Conservation (phyloP, 1,140 invertebrate genomes). For the Ectropis grisescens region DNA sequence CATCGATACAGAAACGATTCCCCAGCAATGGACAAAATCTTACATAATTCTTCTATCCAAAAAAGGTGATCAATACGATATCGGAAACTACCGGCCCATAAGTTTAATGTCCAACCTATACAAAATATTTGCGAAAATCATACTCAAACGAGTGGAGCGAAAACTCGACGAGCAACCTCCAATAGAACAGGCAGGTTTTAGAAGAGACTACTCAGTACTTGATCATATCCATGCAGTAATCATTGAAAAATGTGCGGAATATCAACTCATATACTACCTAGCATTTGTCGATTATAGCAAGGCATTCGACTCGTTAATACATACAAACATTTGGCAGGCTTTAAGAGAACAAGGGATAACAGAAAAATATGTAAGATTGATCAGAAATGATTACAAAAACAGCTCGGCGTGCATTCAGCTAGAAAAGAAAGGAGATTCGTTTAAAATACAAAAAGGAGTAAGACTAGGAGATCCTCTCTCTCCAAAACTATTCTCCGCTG, state of each 20-base stretch:
- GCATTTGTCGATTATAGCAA: constrained; percentile 23
- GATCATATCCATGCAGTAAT: constrained; percentile 15
- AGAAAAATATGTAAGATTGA: constrained; percentile 15
- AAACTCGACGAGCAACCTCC: constrained; percentile 8
- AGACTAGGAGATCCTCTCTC: constrained; percentile 21
- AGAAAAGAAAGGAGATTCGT: constrained; percentile 13
- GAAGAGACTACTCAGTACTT: constrained; percentile 7
- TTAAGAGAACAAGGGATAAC: constrained; percentile 15
- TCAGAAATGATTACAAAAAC: constrained; percentile 13
- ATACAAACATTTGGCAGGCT: constrained; percentile 19
- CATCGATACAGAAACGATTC: constrained; percentile 20
- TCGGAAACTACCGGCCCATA: constrained; percentile 21
- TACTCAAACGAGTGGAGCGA: constrained; percentile 6
- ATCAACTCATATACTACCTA: constrained; percentile 14
- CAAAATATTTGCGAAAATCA: constrained; percentile 7
- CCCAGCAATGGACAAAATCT: constrained; percentile 24
- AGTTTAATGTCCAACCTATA: constrained; percentile 25
- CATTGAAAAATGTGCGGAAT: constrained; percentile 13
- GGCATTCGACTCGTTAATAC: constrained; percentile 19
- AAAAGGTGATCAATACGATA: constrained; percentile 18
- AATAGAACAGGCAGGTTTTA: constrained; percentile 11
- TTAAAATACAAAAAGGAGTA: constrained; percentile 17
- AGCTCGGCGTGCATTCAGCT: constrained; percentile 16
- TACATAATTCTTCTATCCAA: constrained; percentile 25
- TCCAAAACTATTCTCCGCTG: constrained; percentile 20